Evolutionary conservation across 1,140 invertebrate species (phyloP).

Genomic region (Drosophila chauvacae): DNA sequence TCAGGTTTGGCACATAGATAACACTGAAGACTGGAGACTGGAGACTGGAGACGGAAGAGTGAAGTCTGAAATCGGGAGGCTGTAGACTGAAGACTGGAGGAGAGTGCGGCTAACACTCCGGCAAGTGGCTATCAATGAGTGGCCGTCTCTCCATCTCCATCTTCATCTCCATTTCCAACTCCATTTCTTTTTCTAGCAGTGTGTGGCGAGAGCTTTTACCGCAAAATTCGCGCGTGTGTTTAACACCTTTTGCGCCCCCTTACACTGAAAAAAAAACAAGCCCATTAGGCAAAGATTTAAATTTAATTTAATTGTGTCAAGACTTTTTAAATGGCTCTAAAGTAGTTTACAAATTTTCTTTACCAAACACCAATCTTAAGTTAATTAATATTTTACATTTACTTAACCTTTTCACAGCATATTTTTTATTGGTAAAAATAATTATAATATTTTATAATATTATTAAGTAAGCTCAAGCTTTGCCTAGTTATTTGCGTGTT

Average conservation of each 20-base stretch:
- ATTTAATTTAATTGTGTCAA: neutral
- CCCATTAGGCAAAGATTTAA: too few relatives aligned
- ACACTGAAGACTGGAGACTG: slow-evolving; percentile 33
- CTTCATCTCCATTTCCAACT: slow-evolving; percentile 20
- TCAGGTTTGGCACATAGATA: slow-evolving; percentile 83
- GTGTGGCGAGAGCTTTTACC: slow-evolving; percentile 75
- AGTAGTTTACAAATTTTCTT: too few relatives aligned
- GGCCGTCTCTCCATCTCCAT: slow-evolving; percentile 30
- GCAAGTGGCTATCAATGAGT: slow-evolving; percentile 62
- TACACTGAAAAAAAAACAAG: slow-evolving; percentile 24
- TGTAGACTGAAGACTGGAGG: slow-evolving; percentile 34
- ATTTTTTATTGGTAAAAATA: neutral
- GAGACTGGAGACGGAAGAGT: slow-evolving; percentile 24
- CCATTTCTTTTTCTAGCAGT: slow-evolving; percentile 19
- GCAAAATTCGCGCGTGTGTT: slow-evolving; percentile 78
- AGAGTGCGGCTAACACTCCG: slow-evolving; percentile 39
- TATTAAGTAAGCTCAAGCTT: neutral
- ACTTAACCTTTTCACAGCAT: neutral
- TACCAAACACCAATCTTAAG: too few relatives aligned
- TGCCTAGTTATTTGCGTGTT: neutral
- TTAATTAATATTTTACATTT: neutral
- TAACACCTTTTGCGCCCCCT: slow-evolving; percentile 71
- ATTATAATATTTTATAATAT: neutral
- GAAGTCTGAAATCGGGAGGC: slow-evolving; percentile 17
- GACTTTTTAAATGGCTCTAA: too few relatives aligned